Base-by-base conservation (phyloP, 1,140 invertebrate genomes). In the Zophobas morio region DNA sequence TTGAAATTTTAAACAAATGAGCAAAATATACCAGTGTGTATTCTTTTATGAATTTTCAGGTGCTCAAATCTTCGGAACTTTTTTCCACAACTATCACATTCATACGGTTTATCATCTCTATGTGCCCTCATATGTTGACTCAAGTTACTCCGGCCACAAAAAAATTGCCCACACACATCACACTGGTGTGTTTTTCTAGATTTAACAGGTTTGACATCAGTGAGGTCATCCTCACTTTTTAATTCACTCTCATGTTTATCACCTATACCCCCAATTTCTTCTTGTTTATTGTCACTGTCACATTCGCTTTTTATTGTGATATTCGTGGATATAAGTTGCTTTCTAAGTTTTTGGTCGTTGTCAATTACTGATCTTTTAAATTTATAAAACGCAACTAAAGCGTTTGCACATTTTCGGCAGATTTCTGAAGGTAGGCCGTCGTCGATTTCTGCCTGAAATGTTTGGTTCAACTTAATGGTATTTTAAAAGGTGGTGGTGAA, bases 21-120 rank as follows among this genome's bases (percentile, higher is more conserved):
- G 5, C 34, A 70, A 70, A 1, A 0, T 32, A 88, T 87, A 36
- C 88, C 89, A 0, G 88, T 88, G 72, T 90, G 89, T 54, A 88
- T 89, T 0, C 88, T 86, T 37, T 85, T 87, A 75, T 90, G 89
- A 66, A 89, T 86, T 0, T 87, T 88, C 3, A 89, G 78, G 79
- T 90, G 89, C 56, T 90, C 88, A 33, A 88, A 87, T 40, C 88
- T 83, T 71, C 87, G 87, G 81, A 93, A 94, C 3, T 89, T 88
- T 79, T 90, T 90, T 33, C 86, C 85, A 78, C 90, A 91, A 5
- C 88, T 85, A 0, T 86, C 84, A 79, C 90, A 91, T 72, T 89
- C 86, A 77, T 87, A 92, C 0, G 92, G 92, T 80, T 93, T 91
- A 72, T 92, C 90, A 51, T 74, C 88, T 0, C 84, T 87, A 80